Evolutionary conservation across 1,140 invertebrate species (phyloP), one percentile per base, ranked within the genome.

Genomic region (Laupala kohalensis): DNA sequence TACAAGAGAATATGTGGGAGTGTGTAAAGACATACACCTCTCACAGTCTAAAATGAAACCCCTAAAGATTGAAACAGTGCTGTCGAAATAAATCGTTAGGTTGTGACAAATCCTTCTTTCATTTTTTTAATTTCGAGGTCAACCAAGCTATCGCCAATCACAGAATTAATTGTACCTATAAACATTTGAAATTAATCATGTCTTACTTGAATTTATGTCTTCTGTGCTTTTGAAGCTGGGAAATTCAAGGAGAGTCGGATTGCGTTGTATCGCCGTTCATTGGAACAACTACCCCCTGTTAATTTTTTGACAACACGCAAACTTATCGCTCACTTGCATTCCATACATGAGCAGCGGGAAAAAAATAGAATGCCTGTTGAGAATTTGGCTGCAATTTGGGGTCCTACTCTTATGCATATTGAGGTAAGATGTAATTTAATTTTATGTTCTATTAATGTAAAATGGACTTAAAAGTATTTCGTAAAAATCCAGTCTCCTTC

Each of bases 371-470:
- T 95, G 92, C 87, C 83, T 64, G 84, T 89, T 0, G 86, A 89
- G 67, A 95, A 94, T 79, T 81, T 94, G n/a, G 89, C 92, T 5
- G 86, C 91, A 1, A 87, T 94, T 63, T 94, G 92, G 91, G 91
- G 90, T 0, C 92, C 92, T 3, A 93, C 90, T 5, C 80, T 94
- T 64, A 88, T 94, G 85, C 89, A 90, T 72, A 84, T 87, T 4
- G 87, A 89, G 64, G 85, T 83, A 72, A 80, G 76, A 53, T 13
- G n/a, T n/a, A n/a, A n/a, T n/a, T n/a, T n/a, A n/a, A n/a, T n/a
- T n/a, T n/a, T n/a, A n/a, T n/a, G n/a, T n/a, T n/a, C n/a, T n/a
- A n/a, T n/a, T n/a, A n/a, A n/a, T n/a, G n/a, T n/a, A n/a, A n/a
- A n/a, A n/a, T n/a, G n/a, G n/a, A n/a, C n/a, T n/a, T n/a, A n/a